Evolutionary conservation across 2,888 invertebrate genomes (phyloP).

Genomic region (Syrista parreyssii): DNA sequence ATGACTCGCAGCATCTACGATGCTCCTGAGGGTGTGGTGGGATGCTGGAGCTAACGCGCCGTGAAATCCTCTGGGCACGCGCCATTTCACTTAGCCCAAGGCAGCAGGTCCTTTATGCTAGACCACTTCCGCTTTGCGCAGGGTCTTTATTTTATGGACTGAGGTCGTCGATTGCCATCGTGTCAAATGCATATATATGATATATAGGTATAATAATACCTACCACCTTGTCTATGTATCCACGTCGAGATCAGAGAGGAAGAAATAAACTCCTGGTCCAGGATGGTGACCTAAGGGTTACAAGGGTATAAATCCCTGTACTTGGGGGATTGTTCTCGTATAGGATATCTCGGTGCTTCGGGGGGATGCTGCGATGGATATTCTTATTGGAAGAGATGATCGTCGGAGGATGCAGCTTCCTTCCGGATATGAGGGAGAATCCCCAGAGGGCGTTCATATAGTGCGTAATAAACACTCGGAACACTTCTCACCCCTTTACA

Average conservation of each 20-base stretch:
- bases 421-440: neutral
- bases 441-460: neutral
- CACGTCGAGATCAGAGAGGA: neutral
- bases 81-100: constrained; percentile 59
- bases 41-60: constrained; percentile 52
- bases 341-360: neutral
- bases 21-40: neutral
- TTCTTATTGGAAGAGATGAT: neutral
- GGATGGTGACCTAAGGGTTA: neutral
- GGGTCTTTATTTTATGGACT: neutral
- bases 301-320: neutral
- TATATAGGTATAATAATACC: neutral
- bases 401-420: neutral
- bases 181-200: neutral
- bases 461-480: neutral
- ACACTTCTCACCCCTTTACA: neutral
- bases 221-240: neutral
- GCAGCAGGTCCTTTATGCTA: constrained; percentile 32
- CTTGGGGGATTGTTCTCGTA: neutral
- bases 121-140: constrained; percentile 5
- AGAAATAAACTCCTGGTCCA: neutral
- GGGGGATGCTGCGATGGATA: neutral
- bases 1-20: neutral
- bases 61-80: constrained; percentile 61
- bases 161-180: neutral